These are phyloP conservation scores for Nemoura dubitans DNA, from an alignment of 2,888 invertebrate species.

Conservation along the genomic window DNA sequence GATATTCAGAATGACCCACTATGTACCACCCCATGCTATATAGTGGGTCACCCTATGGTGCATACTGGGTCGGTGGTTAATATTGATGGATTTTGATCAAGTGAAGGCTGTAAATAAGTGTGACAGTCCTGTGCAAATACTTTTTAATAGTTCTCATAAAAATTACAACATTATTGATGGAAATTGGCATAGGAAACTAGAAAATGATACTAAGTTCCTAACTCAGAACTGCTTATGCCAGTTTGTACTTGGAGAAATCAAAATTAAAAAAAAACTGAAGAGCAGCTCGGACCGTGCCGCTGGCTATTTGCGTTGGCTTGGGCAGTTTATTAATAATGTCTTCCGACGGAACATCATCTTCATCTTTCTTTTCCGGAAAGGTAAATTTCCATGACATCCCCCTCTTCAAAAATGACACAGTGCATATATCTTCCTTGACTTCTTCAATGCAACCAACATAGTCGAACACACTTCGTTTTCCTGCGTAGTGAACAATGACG, in stretches of 20 bases:
- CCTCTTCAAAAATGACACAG: neutral
- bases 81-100: no score
- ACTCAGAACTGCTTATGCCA: no score
- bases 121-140: no score
- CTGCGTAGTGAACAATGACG: no score
- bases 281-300: neutral
- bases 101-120: no score
- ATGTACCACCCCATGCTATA: neutral
- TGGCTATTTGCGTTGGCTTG: neutral
- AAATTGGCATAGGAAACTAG: neutral
- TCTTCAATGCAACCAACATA: no score
- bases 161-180: neutral
- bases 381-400: neutral
- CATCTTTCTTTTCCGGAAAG: neutral
- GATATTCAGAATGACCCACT: neutral
- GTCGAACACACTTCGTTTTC: neutral
- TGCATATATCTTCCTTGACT: neutral
- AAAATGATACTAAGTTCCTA: neutral
- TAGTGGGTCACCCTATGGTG: neutral
- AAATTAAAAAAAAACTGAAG: neutral
- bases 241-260: neutral
- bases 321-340: neutral
- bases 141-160: neutral
- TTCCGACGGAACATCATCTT: neutral
- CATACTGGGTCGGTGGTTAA: neutral